These are phyloP conservation scores for Caradrina clavipalpis DNA, from an alignment of 2,888 invertebrate species.

Conservation along the genomic window DNA sequence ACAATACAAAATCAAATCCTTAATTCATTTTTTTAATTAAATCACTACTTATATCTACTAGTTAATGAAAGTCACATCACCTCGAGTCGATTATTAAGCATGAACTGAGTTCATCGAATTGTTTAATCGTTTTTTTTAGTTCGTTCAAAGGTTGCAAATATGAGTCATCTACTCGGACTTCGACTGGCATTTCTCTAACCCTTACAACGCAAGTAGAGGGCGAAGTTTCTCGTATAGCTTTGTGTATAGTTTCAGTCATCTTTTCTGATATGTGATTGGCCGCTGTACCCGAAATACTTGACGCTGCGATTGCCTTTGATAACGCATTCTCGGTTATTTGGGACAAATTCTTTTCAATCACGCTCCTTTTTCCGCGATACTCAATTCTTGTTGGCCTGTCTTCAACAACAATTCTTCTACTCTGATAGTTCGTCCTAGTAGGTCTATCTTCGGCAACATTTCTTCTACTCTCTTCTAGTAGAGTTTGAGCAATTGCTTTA, in stretches of 20 bases:
- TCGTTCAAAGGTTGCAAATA: slow-evolving; percentile 91
- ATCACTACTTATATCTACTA: neutral
- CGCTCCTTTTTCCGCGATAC: slow-evolving; percentile 72
- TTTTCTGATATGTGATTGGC: slow-evolving; percentile 72
- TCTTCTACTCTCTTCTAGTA: slow-evolving; percentile 91
- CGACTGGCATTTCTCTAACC: slow-evolving; percentile 82
- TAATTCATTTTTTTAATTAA: neutral
- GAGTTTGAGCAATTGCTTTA: slow-evolving; percentile 92
- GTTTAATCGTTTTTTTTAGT: slow-evolving; percentile 92
- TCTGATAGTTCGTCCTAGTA: slow-evolving; percentile 82
- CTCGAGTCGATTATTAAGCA: slow-evolving; percentile 92
- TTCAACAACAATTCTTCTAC: slow-evolving; percentile 88
- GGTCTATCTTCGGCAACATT: slow-evolving; percentile 87
- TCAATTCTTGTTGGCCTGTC: slow-evolving; percentile 77
- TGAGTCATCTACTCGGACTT: slow-evolving; percentile 79
- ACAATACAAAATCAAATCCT: slow-evolving; percentile 39
- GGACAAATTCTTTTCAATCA: slow-evolving; percentile 71
- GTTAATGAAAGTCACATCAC: slow-evolving; percentile 78
- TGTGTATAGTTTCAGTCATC: slow-evolving; percentile 75
- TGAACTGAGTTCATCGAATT: slow-evolving; percentile 92
- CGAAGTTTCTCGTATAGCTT: slow-evolving; percentile 76
- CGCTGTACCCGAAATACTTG: slow-evolving; percentile 67
- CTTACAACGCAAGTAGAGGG: slow-evolving; percentile 81
- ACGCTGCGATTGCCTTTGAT: slow-evolving; percentile 68
- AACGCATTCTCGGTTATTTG: slow-evolving; percentile 72